These are phyloP conservation scores for Xanthorhoe designata DNA, from an alignment of 2,888 invertebrate genomes.

Conservation along the genomic window DNA sequence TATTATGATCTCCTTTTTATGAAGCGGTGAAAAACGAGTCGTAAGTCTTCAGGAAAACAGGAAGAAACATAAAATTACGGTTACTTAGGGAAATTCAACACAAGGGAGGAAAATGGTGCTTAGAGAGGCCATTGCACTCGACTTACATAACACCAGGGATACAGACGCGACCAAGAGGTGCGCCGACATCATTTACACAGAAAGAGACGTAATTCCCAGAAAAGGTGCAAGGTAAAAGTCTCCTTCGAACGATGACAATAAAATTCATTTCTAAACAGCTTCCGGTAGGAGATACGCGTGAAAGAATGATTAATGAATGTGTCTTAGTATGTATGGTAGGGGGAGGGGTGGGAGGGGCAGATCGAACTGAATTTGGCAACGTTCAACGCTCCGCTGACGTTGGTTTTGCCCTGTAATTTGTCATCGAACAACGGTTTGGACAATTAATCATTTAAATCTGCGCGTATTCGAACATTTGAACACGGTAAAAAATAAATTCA, in stretches of 20 bases:
- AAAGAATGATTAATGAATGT: slow-evolving; percentile 74
- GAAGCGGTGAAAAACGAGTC: slow-evolving; percentile 53
- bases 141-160: slow-evolving; percentile 81
- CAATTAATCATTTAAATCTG: slow-evolving; percentile 47
- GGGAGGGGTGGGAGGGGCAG: slow-evolving; percentile 65
- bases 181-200: slow-evolving; percentile 51
- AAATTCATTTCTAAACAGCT: slow-evolving; percentile 58
- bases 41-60: slow-evolving; percentile 57
- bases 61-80: slow-evolving; percentile 55
- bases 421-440: slow-evolving; percentile 54
- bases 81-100: slow-evolving; percentile 60
- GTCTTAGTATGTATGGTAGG: slow-evolving; percentile 68
- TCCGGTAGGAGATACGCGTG: slow-evolving; percentile 60
- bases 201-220: slow-evolving; percentile 55
- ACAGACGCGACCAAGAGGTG: slow-evolving; percentile 77
- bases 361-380: slow-evolving; percentile 80
- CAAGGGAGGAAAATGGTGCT: slow-evolving; percentile 63
- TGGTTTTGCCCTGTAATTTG: slow-evolving; percentile 67
- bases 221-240: slow-evolving; percentile 53
- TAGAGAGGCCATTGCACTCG: slow-evolving; percentile 82
- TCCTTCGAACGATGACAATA: slow-evolving; percentile 61
- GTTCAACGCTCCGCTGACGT: slow-evolving; percentile 61
- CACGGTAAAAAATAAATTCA: slow-evolving; percentile 2
- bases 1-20: slow-evolving; percentile 51
- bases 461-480: slow-evolving; percentile 17